Evolutionary conservation across 2,888 invertebrate species (phyloP).

Genomic region (Eristalis arbustorum): DNA sequence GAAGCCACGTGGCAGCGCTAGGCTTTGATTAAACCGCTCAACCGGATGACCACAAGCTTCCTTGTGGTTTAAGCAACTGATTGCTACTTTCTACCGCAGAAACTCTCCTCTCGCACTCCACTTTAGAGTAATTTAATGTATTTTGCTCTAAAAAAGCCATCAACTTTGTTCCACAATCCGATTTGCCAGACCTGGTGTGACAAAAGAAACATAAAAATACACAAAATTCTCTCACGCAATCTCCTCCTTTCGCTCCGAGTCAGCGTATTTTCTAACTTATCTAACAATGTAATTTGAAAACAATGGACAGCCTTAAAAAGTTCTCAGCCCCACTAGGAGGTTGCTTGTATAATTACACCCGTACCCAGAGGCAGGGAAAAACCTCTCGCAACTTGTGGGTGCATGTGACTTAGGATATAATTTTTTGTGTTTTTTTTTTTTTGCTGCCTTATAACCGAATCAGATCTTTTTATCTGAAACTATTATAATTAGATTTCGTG

Average conservation of each 20-base stretch:
- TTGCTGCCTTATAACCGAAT: slow-evolving; percentile 46
- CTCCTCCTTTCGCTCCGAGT: slow-evolving; percentile 60
- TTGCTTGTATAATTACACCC: slow-evolving; percentile 58
- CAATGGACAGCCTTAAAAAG: slow-evolving; percentile 66
- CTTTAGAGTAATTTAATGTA: not conserved
- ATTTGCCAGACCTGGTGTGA: slow-evolving; percentile 4
- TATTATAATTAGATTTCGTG: slow-evolving; percentile 63
- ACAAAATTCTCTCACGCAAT: slow-evolving; percentile 61
- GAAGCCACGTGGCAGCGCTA: too few species aligned
- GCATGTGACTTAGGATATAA: slow-evolving; percentile 63
- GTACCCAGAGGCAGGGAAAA: not conserved
- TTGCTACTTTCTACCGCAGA: too few species aligned
- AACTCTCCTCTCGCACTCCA: too few species aligned
- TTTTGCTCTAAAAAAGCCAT: not conserved
- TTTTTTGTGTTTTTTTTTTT: slow-evolving; percentile 12
- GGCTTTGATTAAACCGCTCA: too few species aligned
- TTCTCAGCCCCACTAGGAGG: slow-evolving; percentile 67
- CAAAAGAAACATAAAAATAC: slow-evolving; percentile 17
- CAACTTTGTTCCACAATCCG: not conserved
- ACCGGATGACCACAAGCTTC: too few species aligned
- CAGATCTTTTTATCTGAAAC: slow-evolving; percentile 63
- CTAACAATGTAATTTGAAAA: slow-evolving; percentile 67
- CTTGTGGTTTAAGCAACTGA: too few species aligned
- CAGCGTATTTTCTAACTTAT: slow-evolving; percentile 59
- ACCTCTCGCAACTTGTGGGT: slow-evolving; percentile 51